phyloP scores from a whole-genome alignment of 2,113 vertebrate genomes.

The Typhlomys cinereus region DNA sequence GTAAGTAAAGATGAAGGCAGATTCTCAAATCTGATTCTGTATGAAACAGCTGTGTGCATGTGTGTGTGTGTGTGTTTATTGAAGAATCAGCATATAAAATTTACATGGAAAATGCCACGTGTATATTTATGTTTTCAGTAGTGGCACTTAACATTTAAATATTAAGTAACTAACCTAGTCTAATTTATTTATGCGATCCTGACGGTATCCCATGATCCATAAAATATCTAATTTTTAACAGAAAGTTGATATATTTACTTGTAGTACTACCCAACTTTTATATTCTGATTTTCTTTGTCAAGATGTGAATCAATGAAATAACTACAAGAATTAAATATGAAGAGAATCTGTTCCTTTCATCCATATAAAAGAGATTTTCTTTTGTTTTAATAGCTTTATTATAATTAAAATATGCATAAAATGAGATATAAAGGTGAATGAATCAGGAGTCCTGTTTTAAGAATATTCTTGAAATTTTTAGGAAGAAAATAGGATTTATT shows the following conservation, averaged over 20 bases:
- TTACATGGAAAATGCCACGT: not conserved
- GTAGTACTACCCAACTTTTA: not conserved
- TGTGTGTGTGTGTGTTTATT: not conserved
- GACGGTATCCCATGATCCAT: not conserved
- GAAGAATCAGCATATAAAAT: not conserved
- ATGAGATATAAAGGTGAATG: not conserved
- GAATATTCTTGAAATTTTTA: not conserved
- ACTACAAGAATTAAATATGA: not conserved
- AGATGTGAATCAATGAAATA: not conserved
- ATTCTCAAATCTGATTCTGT: fast-evolving
- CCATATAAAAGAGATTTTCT: not conserved
- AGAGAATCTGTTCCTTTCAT: not conserved
- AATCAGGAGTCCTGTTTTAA: not conserved
- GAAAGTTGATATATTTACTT: not conserved
- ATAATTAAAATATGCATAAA: not conserved
- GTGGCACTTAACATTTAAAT: not conserved
- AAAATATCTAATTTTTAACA: not conserved
- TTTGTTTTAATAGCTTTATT: not conserved
- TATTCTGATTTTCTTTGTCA: not conserved
- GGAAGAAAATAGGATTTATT: not conserved
- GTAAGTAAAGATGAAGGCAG: conserved; percentile 83
- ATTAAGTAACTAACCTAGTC: not conserved
- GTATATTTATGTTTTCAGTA: not conserved
- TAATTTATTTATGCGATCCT: not conserved
- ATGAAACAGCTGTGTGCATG: not conserved